phyloP scores from a whole-genome alignment of 2,888 invertebrate genomes.

The Zygothrica quintamaculata region DNA sequence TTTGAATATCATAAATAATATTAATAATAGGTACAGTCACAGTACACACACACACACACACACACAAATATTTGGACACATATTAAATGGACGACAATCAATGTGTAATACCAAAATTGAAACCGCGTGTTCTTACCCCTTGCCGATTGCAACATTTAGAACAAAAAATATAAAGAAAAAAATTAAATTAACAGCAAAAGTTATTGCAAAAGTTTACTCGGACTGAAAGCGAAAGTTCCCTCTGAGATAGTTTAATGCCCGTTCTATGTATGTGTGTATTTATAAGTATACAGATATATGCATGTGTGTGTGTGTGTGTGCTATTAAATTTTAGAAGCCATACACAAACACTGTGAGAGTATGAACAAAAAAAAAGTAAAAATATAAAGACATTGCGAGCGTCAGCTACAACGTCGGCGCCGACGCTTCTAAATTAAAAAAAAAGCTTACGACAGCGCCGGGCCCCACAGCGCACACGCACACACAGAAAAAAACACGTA shows the following conservation, averaged over 20 bases:
- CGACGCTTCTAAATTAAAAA: constrained; percentile 48
- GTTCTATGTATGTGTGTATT: constrained; percentile 13
- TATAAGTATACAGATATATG: constrained; percentile 1
- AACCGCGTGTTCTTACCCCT: constrained; percentile 61
- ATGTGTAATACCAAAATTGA: constrained; percentile 63
- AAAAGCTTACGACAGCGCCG: constrained; percentile 72
- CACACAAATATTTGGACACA: constrained; percentile 7
- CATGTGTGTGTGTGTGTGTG: constrained; percentile 36
- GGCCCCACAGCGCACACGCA: constrained; percentile 37
- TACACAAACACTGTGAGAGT: constrained; percentile 20
- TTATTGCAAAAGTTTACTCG: constrained; percentile 51
- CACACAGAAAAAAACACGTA: too few relatives aligned
- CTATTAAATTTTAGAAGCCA: constrained; percentile 55
- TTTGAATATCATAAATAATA: constrained; percentile 1
- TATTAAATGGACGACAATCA: constrained; percentile 29
- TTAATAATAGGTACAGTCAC: too few relatives aligned
- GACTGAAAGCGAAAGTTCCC: constrained; percentile 63
- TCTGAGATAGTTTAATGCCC: constrained; percentile 58
- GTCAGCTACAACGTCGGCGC: constrained; percentile 23
- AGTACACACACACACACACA: background rate
- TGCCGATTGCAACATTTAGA: constrained; percentile 48
- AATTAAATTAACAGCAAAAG: constrained; percentile 53
- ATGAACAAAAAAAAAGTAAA: constrained; percentile 24
- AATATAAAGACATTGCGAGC: constrained; percentile 27
- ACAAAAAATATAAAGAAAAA: constrained; percentile 23